Percentiles rank a stretch among this genome's conserved stretches.
phyloP scores from a whole-genome alignment of 2,797 vertebrate genomes.

The Mastacembelus armatus region DNA sequence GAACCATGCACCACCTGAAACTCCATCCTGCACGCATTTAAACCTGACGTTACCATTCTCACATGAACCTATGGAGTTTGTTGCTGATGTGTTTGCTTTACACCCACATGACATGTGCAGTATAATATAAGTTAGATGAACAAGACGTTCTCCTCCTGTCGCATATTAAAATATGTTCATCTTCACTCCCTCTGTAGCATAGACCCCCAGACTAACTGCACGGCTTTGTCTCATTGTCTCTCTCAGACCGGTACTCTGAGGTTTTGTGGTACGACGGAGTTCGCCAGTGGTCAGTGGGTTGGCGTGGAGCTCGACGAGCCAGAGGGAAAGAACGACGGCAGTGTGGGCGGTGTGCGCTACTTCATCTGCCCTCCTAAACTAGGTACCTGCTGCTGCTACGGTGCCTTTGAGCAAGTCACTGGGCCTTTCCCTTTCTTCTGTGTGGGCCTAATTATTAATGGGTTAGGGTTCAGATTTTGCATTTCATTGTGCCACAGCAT shows the following conservation, averaged over 20 bases:
- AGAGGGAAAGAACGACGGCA: constrained; percentile 94
- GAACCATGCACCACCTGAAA: no score
- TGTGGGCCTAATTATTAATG: no score
- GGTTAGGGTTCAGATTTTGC: no score
- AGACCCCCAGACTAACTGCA: constrained; percentile 8
- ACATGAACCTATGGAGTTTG: no score
- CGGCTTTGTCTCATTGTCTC: background rate
- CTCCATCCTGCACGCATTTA: no score
- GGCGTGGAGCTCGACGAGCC: constrained; percentile 94
- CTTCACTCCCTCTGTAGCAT: background rate
- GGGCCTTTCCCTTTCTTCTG: no score
- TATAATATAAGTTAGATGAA: no score
- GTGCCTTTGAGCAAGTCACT: background rate
- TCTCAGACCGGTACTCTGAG: constrained; percentile 88
- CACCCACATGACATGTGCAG: no score
- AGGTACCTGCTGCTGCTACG: constrained; percentile 70
- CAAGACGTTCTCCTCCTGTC: constrained; percentile 14
- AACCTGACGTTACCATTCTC: no score
- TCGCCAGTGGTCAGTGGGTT: constrained; percentile 95
- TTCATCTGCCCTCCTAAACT: constrained; percentile 95
- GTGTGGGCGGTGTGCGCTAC: constrained; percentile 93
- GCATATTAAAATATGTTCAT: background rate
- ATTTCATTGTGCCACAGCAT: no score
- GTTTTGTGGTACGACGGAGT: constrained; percentile 94
- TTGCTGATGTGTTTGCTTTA: no score